These are phyloP conservation scores for Amyelois transitella DNA, from an alignment of 1,140 invertebrate species.

Conservation along the genomic window DNA sequence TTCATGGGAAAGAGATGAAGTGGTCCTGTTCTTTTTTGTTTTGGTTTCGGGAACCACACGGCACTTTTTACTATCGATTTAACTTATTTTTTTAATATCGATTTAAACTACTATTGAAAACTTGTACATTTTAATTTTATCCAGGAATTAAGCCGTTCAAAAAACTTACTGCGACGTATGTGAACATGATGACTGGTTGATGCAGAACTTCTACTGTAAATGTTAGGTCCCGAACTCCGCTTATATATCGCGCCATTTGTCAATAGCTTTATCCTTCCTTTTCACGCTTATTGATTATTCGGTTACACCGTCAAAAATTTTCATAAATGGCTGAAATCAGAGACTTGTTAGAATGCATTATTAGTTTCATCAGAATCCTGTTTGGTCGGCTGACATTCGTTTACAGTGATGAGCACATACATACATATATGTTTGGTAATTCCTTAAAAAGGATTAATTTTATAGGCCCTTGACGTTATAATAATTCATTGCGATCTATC, in stretches of 20 bases:
- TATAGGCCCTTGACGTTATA: too few relatives aligned
- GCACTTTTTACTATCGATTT: too few relatives aligned
- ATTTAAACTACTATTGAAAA: too few relatives aligned
- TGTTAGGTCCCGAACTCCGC: not conserved
- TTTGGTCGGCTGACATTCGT: not conserved
- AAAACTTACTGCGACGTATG: constrained; percentile 47
- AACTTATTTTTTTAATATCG: too few relatives aligned
- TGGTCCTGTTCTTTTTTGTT: too few relatives aligned
- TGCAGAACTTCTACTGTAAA: not conserved
- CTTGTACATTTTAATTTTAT: too few relatives aligned
- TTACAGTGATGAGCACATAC: not conserved
- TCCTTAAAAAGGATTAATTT: not conserved
- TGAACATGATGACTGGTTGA: constrained; percentile 40
- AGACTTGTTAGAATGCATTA: not conserved
- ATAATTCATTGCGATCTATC: too few relatives aligned
- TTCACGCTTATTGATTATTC: constrained; percentile 67
- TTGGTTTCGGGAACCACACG: too few relatives aligned
- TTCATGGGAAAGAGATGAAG: too few relatives aligned
- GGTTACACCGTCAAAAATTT: constrained; percentile 34
- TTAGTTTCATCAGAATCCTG: constrained; percentile 34
- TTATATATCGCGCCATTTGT: constrained; percentile 30
- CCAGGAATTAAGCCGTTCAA: too few relatives aligned
- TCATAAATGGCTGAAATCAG: constrained; percentile 31
- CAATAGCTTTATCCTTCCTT: constrained; percentile 47
- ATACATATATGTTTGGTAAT: not conserved